These are phyloP conservation scores for Agrilus mali DNA, from an alignment of 2,888 invertebrate species.

Conservation along the genomic window DNA sequence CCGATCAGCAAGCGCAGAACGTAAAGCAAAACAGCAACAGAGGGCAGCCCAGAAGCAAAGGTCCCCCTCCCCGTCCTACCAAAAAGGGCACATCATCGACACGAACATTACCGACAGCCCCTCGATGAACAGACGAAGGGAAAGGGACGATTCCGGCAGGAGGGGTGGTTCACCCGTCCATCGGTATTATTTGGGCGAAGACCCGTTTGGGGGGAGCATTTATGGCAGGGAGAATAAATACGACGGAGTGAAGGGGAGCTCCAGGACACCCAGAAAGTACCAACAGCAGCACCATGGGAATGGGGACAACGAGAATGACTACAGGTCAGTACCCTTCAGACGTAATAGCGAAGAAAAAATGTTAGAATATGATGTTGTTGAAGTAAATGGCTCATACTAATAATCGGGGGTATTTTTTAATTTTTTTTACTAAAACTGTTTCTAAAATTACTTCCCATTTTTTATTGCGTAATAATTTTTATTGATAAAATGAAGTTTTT, in stretches of 20 bases:
- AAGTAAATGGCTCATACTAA: too few species aligned
- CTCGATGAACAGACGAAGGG: constrained; percentile 16
- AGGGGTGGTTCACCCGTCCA: constrained; percentile 44
- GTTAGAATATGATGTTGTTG: too few species aligned
- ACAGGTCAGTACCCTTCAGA: constrained; percentile 32
- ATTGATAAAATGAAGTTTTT: too few species aligned
- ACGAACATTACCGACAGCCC: constrained; percentile 29
- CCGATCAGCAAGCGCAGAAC: constrained; percentile 58
- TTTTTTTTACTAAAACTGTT: too few species aligned
- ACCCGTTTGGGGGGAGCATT: constrained; percentile 72
- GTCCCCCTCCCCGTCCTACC: constrained; percentile 37
- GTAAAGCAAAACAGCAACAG: constrained; percentile 43
- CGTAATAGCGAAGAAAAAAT: too few species aligned
- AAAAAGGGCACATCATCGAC: constrained; percentile 42
- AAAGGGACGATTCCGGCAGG: constrained; percentile 11
- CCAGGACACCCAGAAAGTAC: constrained; percentile 25
- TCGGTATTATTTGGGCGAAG: constrained; percentile 75
- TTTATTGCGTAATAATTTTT: too few species aligned
- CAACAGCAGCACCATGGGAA: constrained; percentile 8
- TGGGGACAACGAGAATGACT: constrained; percentile 29
- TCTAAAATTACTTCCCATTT: too few species aligned
- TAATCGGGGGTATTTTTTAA: too few species aligned
- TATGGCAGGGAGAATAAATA: constrained; percentile 78
- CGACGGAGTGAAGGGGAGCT: constrained; percentile 49
- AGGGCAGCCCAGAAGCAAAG: constrained; percentile 46